Evolutionary conservation across 2,888 invertebrate species (phyloP).

Genomic region (Drosophila basisetae): DNA sequence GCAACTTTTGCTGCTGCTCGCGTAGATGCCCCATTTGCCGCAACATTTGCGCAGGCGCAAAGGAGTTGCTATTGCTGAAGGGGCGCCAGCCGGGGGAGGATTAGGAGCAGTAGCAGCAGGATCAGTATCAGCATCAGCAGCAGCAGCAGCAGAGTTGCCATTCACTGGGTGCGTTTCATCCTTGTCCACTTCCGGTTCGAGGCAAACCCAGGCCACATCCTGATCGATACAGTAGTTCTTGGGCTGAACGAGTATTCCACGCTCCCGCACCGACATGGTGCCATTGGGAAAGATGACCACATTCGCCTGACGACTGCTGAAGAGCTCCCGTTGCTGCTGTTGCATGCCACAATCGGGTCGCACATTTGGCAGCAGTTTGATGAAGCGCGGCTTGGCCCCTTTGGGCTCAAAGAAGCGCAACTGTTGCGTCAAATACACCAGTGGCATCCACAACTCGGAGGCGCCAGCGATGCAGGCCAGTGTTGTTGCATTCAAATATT

Average conservation of each 20-base stretch:
- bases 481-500: constrained; percentile 84
- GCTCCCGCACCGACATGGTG: constrained; percentile 87
- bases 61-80: neutral
- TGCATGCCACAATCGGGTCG: constrained; percentile 74
- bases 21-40: constrained; percentile 88
- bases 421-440: constrained; percentile 87
- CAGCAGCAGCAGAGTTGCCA: neutral
- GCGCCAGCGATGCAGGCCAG: constrained; percentile 84
- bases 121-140: neutral
- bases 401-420: constrained; percentile 83
- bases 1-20: constrained; percentile 85
- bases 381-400: constrained; percentile 85
- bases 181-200: neutral
- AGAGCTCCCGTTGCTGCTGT: constrained; percentile 77
- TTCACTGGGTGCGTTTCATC: neutral
- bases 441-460: constrained; percentile 86
- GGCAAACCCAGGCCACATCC: constrained; percentile 87
- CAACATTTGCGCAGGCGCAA: constrained; percentile 89
- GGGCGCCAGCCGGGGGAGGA: too few relatives aligned
- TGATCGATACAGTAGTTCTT: constrained; percentile 90
- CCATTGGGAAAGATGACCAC: constrained; percentile 89
- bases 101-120: neutral
- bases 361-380: constrained; percentile 84
- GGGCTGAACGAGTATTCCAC: constrained; percentile 86
- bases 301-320: constrained; percentile 77